These are phyloP conservation scores for Noctua janthe DNA, from an alignment of 2,888 invertebrate species.

Conservation along the genomic window DNA sequence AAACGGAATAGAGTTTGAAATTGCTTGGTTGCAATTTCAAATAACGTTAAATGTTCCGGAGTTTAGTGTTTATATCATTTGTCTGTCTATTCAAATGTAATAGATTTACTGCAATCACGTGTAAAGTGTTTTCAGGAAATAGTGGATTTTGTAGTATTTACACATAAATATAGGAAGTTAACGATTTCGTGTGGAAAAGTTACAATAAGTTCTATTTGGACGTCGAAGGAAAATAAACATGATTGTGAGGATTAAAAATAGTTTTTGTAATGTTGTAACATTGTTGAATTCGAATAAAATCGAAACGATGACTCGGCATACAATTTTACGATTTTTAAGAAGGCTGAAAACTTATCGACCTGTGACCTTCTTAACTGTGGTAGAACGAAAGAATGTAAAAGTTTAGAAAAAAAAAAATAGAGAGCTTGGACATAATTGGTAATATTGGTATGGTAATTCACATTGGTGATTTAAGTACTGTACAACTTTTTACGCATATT, in stretches of 20 bases:
- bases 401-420: no score
- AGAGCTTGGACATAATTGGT: no score
- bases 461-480: no score
- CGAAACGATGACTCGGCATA: neutral
- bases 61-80: constrained; percentile 51
- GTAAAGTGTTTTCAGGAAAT: constrained; percentile 44
- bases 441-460: no score
- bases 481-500: no score
- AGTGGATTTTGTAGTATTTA: constrained; percentile 10
- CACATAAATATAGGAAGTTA: constrained; percentile 42
- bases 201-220: constrained; percentile 11
- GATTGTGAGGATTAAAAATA: constrained; percentile 19
- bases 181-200: constrained; percentile 18
- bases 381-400: no score
- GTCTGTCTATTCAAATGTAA: constrained; percentile 34
- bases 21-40: constrained; percentile 4
- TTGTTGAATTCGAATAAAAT: neutral
- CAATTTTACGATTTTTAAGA: neutral
- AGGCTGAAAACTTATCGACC: neutral
- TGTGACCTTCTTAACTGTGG: no score
- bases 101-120: constrained; percentile 26
- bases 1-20: constrained; percentile 16
- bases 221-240: constrained; percentile 31
- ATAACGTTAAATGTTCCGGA: constrained; percentile 33
- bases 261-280: neutral